Conservation (phyloP, 2,113 vertebrate species). For the Ceyx margarethae region DNA sequence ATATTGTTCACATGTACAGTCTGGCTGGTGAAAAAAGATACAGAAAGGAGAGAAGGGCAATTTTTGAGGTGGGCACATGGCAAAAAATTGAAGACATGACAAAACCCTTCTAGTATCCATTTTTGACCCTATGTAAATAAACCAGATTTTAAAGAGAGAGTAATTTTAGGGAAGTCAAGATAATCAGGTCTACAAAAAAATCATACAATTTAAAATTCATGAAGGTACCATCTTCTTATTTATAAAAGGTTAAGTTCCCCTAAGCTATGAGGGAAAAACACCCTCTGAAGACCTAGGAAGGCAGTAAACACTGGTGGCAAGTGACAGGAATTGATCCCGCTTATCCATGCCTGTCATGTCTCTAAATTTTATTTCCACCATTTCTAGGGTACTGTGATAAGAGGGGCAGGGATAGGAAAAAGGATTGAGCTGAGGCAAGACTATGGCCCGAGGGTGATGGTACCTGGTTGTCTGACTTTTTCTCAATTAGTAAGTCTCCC, state of each 20-base stretch:
- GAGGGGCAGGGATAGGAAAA: constrained; percentile 52
- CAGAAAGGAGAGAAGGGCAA: neutral
- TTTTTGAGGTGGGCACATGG: neutral
- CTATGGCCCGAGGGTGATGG: constrained; percentile 86
- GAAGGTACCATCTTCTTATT: constrained; percentile 74
- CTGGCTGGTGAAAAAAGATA: neutral
- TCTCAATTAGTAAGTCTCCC: constrained; percentile 92
- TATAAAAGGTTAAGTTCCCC: constrained; percentile 83
- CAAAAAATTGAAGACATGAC: neutral
- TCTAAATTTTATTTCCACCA: constrained; percentile 81
- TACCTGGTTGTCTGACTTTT: constrained; percentile 89
- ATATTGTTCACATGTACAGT: neutral
- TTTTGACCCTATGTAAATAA: neutral
- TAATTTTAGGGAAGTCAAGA: neutral
- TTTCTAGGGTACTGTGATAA: constrained; percentile 71
- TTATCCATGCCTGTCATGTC: constrained; percentile 81
- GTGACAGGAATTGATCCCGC: constrained; percentile 84
- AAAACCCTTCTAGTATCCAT: neutral
- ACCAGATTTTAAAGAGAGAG: neutral
- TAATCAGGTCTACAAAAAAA: constrained; percentile 58
- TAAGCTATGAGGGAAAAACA: constrained; percentile 78
- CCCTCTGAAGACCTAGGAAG: constrained; percentile 76
- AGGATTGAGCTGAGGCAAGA: constrained; percentile 74
- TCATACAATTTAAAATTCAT: constrained; percentile 81
- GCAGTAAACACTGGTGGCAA: constrained; percentile 85